phyloP scores from a whole-genome alignment of 2,888 invertebrate species.

The Aradus depressus region DNA sequence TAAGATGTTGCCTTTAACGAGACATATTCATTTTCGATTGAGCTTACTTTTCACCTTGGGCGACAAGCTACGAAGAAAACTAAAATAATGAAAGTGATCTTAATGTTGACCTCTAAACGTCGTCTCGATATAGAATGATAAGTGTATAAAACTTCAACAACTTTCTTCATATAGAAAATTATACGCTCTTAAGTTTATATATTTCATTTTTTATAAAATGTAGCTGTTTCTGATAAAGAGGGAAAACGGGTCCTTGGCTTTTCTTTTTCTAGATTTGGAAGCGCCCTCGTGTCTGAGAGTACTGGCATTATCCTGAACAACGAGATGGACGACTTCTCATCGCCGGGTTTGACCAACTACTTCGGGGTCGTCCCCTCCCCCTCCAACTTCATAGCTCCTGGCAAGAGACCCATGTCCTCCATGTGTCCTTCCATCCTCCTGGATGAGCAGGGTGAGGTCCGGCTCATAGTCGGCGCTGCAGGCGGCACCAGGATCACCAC shows the following conservation, averaged over 20 bases:
- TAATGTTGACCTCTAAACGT: no score
- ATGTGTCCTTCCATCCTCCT: slow-evolving; percentile 75
- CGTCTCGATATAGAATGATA: no score
- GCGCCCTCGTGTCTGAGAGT: slow-evolving; percentile 60
- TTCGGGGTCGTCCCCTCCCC: slow-evolving; percentile 66
- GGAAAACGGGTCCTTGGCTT: neutral
- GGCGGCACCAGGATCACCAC: slow-evolving; percentile 47
- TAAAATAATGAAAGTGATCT: no score
- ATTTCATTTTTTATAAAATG: no score
- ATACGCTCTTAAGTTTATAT: no score
- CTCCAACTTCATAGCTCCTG: slow-evolving; percentile 66
- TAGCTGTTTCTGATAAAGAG: neutral
- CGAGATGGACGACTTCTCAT: slow-evolving; percentile 92
- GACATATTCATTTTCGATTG: no score
- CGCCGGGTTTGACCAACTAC: slow-evolving; percentile 55
- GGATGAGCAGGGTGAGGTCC: slow-evolving; percentile 40
- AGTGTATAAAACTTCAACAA: no score
- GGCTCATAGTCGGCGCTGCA: slow-evolving; percentile 42
- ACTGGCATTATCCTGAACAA: slow-evolving; percentile 89
- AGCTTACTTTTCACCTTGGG: no score
- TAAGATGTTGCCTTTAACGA: no score
- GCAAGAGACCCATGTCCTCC: slow-evolving; percentile 75
- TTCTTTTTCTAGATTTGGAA: slow-evolving; percentile 44
- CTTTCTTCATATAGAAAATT: no score
- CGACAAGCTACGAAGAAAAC: no score